Base-by-base conservation (phyloP, 2,888 invertebrate genomes). In the Apamea crenata region DNA sequence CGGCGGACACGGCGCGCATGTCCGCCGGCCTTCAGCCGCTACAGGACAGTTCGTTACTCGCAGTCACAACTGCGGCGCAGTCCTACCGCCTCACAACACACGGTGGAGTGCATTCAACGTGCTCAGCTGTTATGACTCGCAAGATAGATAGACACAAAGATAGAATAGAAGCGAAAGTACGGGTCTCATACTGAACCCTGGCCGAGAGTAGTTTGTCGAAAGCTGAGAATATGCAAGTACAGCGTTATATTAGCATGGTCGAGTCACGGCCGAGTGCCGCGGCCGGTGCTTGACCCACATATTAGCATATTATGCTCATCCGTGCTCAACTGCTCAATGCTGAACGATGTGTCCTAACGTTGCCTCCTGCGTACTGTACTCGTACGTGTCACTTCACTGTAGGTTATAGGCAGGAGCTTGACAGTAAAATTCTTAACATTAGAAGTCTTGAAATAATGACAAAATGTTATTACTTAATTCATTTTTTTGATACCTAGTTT, bases 281-380 rank as follows among this genome's bases (percentile, higher is more conserved):
- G 63, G 63, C 63, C 18, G 21, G 63, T 32, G 63, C 32, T 32
- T 63, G 63, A 63, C 63, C 63, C 32, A 63, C 63, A 63, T 63
- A 21, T 32, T 21, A 32, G 21, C 63, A 21, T 10, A 10, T 25
- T 10, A 10, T 25, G 56, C n/a, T 10, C 63, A 8, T 3, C 61
- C 29, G 61, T 29, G 29, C 61, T n/a, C 29, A 8, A 63, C 29
- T n/a, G 14, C 6, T 6, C 59, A 6, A n/a, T n/a, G n/a, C 10
- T 36, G n/a, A n/a, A n/a, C n/a, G n/a, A n/a, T n/a, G n/a, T n/a
- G n/a, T 56, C 56, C 56, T 25, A 56, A 56, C 25, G 25, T 25
- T 56, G 56, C 25, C 25, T 25, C 4, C 25, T 56, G 25, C 25
- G 25, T 10, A 56, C 56, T 56, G 36, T 36, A 7, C 40, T 40